These are phyloP conservation scores for Idaea aversata DNA, from an alignment of 2,888 invertebrate species.

Conservation along the genomic window DNA sequence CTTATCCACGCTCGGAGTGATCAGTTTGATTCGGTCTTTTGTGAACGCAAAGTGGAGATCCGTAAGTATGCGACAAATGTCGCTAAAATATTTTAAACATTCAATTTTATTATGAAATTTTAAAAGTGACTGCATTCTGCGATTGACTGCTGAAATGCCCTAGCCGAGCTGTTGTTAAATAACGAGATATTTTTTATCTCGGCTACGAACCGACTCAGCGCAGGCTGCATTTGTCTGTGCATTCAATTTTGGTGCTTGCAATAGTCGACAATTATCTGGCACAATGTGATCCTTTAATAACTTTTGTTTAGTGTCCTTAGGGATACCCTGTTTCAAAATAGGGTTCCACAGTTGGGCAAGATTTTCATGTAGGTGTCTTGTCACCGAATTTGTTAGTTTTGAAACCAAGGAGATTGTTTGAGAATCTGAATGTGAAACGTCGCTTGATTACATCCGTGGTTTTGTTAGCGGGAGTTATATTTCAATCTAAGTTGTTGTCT, in stretches of 20 bases:
- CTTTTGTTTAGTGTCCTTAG: conserved; percentile 17
- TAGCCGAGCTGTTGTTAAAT: conserved; percentile 17
- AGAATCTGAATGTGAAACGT: too few relatives aligned
- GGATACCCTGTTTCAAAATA: conserved; percentile 15
- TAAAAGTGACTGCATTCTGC: conserved; percentile 17
- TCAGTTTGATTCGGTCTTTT: conserved; percentile 18
- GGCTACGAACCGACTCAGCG: conserved; percentile 13
- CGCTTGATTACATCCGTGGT: too few relatives aligned
- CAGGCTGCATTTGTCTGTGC: conserved; percentile 20
- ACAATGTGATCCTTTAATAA: conserved; percentile 19
- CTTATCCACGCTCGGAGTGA: conserved; percentile 23
- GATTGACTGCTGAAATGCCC: conserved; percentile 21
- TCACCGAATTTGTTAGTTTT: conserved; percentile 16
- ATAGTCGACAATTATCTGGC: conserved; percentile 23
- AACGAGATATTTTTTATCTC: conserved; percentile 15
- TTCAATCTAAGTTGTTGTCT: too few relatives aligned
- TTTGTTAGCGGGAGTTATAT: too few relatives aligned
- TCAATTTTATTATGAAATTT: conserved; percentile 17
- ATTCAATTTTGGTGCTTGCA: conserved; percentile 27
- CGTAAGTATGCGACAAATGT: conserved; percentile 21
- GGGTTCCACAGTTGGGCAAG: conserved; percentile 17
- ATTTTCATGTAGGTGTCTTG: conserved; percentile 15
- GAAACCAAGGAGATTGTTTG: too few relatives aligned
- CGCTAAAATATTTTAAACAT: conserved; percentile 21
- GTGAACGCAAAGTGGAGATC: conserved; percentile 21